Evolutionary conservation across 1,140 invertebrate species (phyloP).

Genomic region (Heliconius nattereri): DNA sequence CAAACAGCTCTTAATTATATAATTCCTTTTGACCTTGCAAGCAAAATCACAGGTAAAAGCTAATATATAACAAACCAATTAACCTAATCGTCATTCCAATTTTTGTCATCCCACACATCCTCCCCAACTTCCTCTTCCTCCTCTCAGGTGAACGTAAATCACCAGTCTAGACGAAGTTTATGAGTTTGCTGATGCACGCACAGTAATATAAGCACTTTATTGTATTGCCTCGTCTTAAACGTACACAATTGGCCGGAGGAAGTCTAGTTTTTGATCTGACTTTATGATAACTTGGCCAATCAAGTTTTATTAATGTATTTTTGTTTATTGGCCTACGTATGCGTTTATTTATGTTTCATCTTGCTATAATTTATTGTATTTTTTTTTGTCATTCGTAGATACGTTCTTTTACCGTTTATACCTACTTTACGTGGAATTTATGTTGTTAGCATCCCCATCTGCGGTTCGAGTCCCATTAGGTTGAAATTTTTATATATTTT

Average conservation of each 20-base stretch:
- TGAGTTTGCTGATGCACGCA: slow-evolving; percentile 64
- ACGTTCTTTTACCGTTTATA: background rate
- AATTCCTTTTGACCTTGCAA: too few species aligned
- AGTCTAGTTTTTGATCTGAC: slow-evolving; percentile 47
- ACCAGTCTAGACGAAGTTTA: slow-evolving; percentile 74
- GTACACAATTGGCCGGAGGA: slow-evolving; percentile 47
- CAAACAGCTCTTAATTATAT: too few species aligned
- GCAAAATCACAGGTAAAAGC: too few species aligned
- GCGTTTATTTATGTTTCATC: background rate
- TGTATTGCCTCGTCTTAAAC: slow-evolving; percentile 54
- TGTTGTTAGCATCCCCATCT: too few species aligned
- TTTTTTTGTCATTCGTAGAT: background rate
- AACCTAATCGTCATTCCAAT: background rate
- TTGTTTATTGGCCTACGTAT: background rate
- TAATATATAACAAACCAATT: background rate
- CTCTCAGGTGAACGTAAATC: slow-evolving; percentile 71
- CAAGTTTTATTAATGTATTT: slow-evolving; percentile 39
- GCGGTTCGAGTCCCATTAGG: too few species aligned
- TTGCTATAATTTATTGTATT: background rate
- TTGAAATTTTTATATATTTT: too few species aligned
- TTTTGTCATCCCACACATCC: background rate
- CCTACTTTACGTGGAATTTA: too few species aligned
- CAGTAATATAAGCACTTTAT: slow-evolving; percentile 64
- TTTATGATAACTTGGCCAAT: slow-evolving; percentile 45
- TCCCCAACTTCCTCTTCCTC: slow-evolving; percentile 34